Base-by-base conservation (phyloP, 2,797 vertebrate species). In the Emydoidea blandingii region DNA sequence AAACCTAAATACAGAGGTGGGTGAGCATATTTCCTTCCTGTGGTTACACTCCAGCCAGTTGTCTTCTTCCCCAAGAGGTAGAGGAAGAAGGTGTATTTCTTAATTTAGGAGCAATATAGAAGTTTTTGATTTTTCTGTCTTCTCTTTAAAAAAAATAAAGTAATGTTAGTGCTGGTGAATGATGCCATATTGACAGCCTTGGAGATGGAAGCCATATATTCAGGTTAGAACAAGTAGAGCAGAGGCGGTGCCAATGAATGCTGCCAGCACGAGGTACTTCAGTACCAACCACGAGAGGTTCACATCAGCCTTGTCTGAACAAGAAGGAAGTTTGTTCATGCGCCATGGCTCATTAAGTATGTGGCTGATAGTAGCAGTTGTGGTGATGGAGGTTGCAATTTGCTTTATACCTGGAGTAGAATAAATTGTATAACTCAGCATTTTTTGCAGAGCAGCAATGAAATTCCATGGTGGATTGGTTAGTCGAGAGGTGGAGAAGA, bases 21-120 rank as follows among this genome's bases (percentile, higher is more conserved):
- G 15, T 49, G 15, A 44, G 65, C 56, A 83, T 0, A 0, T 91
- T 92, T 95, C 34, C 78, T 31, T 81, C 79, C 6, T 4, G 1
- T 79, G 53, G 7, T 74, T 74, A 74, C 72, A 49, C 34, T 79
- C 18, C 47, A 84, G 81, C 21, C 12, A 16, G 15, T 34, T 6
- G 9, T 92, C 47, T 29, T 54, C 29, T 1, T 34, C 21, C 7
- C 34, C 65, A 54, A 15, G 19, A 5, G 21, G 76, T 4, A 91
- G 19, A 6, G 3, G 4, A 65, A 85, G 16, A 4, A 0, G 0
- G 21, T 76, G 1, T 18, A 10, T 95, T 88, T 86, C 62, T n/a
- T 65, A 34, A 8, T 65, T 53, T 23, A 53, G 31, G 16, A 54
- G 7, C 34, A 54, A 11, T 14, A 41, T 31, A 15, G n/a, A 7